These are phyloP conservation scores for Halichoeres trimaculatus DNA, from an alignment of 2,113 vertebrate genomes.

Conservation along the genomic window DNA sequence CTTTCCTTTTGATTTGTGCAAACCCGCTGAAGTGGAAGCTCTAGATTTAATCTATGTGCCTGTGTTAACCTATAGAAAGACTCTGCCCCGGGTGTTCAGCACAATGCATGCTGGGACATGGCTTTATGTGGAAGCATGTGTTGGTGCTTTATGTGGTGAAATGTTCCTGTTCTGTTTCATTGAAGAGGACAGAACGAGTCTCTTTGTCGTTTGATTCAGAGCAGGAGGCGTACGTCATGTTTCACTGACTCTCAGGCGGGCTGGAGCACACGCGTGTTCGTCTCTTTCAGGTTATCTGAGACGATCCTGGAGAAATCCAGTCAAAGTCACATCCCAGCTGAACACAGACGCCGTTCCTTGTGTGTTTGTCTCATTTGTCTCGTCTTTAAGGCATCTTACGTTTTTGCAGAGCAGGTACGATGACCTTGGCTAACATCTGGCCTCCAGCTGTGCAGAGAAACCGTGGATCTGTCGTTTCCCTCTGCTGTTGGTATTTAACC, in stretches of 20 bases:
- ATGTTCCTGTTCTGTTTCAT: neutral
- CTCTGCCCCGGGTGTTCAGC: neutral
- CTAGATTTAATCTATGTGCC: neutral
- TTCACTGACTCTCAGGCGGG: neutral
- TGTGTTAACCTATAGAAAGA: neutral
- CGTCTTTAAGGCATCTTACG: constrained; percentile 14
- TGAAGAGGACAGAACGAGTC: neutral
- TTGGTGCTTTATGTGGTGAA: neutral
- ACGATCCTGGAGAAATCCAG: too few relatives aligned
- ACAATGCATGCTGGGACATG: constrained; percentile 15
- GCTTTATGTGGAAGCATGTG: constrained; percentile 3
- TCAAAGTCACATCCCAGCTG: constrained; percentile 8
- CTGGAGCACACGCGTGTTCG: neutral
- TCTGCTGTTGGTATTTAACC: constrained; percentile 30
- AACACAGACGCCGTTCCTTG: constrained; percentile 11
- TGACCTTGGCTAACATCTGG: constrained; percentile 68
- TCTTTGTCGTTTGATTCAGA: neutral
- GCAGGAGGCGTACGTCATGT: neutral
- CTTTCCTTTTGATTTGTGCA: constrained; percentile 4
- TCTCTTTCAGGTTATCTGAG: neutral
- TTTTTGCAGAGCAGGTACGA: constrained; percentile 21
- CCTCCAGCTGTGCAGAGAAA: constrained; percentile 68
- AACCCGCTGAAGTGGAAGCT: constrained; percentile 17
- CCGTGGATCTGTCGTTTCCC: constrained; percentile 18
- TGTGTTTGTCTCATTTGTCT: neutral